Evolutionary conservation across 2,888 invertebrate genomes (phyloP).

Genomic region (Eumerus sabulonum): DNA sequence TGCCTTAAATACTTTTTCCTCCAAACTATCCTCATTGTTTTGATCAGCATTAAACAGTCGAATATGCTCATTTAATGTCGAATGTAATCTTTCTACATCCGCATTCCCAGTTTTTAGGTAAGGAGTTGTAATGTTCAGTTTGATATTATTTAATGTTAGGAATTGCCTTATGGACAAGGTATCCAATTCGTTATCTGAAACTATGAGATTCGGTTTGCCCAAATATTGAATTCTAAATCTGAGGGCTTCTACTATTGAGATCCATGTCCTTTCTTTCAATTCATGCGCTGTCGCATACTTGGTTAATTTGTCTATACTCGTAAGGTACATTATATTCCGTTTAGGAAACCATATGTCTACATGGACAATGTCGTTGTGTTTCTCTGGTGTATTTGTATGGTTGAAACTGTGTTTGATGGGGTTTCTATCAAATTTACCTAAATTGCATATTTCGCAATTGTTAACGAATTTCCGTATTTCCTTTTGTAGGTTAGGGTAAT

Average conservation of each 20-base stretch:
- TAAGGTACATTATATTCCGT: conserved; percentile 39
- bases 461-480: conserved; percentile 32
- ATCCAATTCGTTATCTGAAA: conserved; percentile 6
- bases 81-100: conserved; percentile 26
- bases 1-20: conserved; percentile 7
- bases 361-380: too few relatives aligned
- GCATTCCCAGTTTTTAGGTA: conserved; percentile 21
- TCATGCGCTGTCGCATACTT: conserved; percentile 29
- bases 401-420: too few relatives aligned
- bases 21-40: conserved; percentile 12
- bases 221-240: conserved; percentile 24
- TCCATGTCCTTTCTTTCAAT: conserved; percentile 24
- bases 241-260: conserved; percentile 16
- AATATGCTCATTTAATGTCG: conserved; percentile 23
- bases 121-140: conserved; percentile 15
- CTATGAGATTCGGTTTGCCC: conserved; percentile 22
- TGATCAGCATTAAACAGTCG: conserved; percentile 3
- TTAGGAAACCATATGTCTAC: too few relatives aligned
- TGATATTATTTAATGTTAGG: conserved; percentile 14
- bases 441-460: conserved; percentile 40
- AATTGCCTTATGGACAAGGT: conserved; percentile 14
- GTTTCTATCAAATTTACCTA: too few relatives aligned
- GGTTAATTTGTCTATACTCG: conserved; percentile 29
- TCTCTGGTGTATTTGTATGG: too few relatives aligned
- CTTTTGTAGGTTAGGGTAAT: conserved; percentile 36